Evolutionary conservation across 2,888 invertebrate genomes (phyloP).

Genomic region (Hirtodrosophila cameraria): DNA sequence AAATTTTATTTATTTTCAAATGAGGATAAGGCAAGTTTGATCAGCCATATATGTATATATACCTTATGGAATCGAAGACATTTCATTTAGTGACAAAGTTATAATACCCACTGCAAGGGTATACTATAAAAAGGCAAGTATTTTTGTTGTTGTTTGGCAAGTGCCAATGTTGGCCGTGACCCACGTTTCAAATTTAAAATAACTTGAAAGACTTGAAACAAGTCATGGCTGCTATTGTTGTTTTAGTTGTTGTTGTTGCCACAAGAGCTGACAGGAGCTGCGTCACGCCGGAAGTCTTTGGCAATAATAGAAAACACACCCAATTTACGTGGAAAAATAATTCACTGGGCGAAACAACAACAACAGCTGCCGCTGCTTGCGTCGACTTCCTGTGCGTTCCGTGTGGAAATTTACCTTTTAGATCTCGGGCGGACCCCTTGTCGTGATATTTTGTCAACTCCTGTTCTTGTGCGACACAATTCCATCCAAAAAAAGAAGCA

Average conservation of each 20-base stretch:
- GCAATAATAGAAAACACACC: conserved; percentile 79
- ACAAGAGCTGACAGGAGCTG: conserved; percentile 52
- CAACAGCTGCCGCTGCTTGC: conserved; percentile 52
- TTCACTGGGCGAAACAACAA: conserved; percentile 58
- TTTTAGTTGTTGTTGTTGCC: conserved; percentile 14
- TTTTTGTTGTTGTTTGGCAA: conserved; percentile 37
- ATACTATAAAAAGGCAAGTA: conserved; percentile 33
- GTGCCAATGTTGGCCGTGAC: conserved; percentile 35
- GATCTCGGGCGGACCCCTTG: conserved; percentile 22
- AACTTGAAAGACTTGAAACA: conserved; percentile 69
- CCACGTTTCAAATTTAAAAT: conserved; percentile 73
- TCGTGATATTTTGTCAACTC: conserved; percentile 67
- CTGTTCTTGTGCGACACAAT: conserved; percentile 56
- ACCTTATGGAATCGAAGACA: conserved; percentile 1
- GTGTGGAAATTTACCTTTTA: conserved; percentile 59
- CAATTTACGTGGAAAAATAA: conserved; percentile 70
- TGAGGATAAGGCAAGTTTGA: too few relatives aligned
- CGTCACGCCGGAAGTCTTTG: conserved; percentile 75
- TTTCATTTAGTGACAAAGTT: conserved; percentile 19
- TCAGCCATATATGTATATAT: too few relatives aligned
- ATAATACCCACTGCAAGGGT: too few relatives aligned
- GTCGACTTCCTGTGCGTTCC: conserved; percentile 32
- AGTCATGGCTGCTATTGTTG: conserved; percentile 44
- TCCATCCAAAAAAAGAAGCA: conserved; percentile 41
- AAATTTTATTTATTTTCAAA: too few relatives aligned